These are phyloP conservation scores for Pangasius djambal DNA, from an alignment of 2,797 vertebrate species.

Conservation along the genomic window DNA sequence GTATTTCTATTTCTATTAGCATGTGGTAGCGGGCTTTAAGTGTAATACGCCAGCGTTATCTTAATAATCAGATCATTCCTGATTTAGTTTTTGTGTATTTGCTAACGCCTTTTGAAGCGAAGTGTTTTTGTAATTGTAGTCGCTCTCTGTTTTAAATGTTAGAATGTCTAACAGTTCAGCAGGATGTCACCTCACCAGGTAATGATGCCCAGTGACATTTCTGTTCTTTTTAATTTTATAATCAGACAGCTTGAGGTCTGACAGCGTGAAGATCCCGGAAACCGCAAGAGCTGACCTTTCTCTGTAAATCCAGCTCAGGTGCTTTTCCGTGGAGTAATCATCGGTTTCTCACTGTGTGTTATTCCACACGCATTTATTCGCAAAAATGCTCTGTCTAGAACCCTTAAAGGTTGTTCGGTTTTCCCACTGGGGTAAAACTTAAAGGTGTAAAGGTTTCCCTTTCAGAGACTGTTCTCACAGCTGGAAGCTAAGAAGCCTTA, in stretches of 20 bases:
- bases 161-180: neutral
- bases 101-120: neutral
- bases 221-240: neutral
- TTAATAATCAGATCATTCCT: neutral
- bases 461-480: neutral
- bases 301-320: neutral
- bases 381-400: neutral
- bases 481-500: neutral
- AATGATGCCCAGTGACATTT: neutral
- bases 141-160: neutral
- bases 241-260: slow-evolving; percentile 5
- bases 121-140: neutral
- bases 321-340: neutral
- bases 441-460: neutral
- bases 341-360: neutral
- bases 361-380: too few species aligned
- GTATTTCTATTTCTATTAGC: too few species aligned
- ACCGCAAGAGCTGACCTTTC: neutral
- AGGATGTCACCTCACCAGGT: neutral
- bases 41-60: neutral
- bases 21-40: too few species aligned
- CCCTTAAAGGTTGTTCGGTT: neutral
- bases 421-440: neutral
- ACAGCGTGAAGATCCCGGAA: neutral
- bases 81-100: neutral